These are phyloP conservation scores for Mesoclemmys tuberculata DNA, from an alignment of 2,113 vertebrate species.

Conservation along the genomic window DNA sequence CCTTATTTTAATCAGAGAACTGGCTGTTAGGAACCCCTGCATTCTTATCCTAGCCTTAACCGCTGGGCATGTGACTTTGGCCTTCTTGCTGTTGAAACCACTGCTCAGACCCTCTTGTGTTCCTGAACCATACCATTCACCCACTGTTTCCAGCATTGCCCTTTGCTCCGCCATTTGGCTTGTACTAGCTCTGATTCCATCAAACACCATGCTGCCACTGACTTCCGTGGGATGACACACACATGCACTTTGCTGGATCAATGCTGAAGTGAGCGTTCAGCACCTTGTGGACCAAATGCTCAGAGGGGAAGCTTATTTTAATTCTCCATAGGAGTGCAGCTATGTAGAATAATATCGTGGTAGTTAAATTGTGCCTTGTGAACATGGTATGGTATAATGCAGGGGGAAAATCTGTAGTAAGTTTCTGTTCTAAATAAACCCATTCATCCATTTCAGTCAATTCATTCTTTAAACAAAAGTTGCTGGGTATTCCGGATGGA, in stretches of 20 bases:
- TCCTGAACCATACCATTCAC: not conserved
- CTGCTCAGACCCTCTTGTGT: not conserved
- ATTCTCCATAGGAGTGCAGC: too few relatives aligned
- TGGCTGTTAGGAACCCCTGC: not conserved
- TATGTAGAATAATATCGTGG: too few relatives aligned
- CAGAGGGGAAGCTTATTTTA: not conserved
- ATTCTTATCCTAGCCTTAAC: not conserved
- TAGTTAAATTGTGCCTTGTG: not conserved
- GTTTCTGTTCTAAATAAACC: not conserved
- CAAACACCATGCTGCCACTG: accelerated
- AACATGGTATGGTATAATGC: not conserved
- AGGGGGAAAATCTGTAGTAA: not conserved
- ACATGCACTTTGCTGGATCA: not conserved
- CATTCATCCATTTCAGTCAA: not conserved
- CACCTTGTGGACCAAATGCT: not conserved
- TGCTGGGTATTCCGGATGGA: accelerated
- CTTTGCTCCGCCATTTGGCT: not conserved
- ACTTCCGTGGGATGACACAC: not conserved
- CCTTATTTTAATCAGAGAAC: accelerated
- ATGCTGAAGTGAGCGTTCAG: not conserved
- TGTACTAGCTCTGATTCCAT: accelerated
- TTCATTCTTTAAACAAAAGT: not conserved
- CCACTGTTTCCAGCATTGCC: not conserved
- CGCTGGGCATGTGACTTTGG: not conserved
- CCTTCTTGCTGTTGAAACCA: not conserved